Evolutionary conservation across 2,797 vertebrate species (phyloP).

Genomic region (Odontamblyopus lacepedii): DNA sequence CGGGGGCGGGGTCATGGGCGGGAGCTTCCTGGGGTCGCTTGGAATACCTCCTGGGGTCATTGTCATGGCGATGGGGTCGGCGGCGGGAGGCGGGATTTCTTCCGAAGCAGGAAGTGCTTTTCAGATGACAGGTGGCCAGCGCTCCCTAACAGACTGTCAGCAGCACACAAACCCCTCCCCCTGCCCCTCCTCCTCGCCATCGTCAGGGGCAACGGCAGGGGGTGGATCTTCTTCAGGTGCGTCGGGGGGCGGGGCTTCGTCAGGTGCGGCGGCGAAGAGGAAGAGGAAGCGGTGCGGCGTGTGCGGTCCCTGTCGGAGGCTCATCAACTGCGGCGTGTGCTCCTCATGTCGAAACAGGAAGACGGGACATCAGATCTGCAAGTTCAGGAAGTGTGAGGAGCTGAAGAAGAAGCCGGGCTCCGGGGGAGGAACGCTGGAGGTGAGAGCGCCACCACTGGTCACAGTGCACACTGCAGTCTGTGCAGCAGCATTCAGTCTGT

Average conservation of each 20-base stretch:
- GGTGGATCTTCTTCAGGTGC: constrained; percentile 49
- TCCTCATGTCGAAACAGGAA: constrained; percentile 92
- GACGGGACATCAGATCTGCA: constrained; percentile 96
- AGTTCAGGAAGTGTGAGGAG: constrained; percentile 87
- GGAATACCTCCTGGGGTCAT: constrained; percentile 92
- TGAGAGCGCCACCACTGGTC: constrained; percentile 39
- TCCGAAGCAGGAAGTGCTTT: constrained; percentile 85
- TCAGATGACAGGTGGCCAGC: constrained; percentile 83
- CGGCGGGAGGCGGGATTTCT: constrained; percentile 79
- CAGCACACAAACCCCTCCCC: constrained; percentile 84
- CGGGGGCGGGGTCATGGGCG: constrained; percentile 82
- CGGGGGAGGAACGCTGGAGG: constrained; percentile 65
- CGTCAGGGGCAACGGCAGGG: constrained; percentile 40
- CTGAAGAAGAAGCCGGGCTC: constrained; percentile 91
- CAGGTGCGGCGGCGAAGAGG: constrained; percentile 87
- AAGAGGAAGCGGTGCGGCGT: constrained; percentile 94
- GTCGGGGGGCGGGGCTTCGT: constrained; percentile 50
- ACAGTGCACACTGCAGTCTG: neutral
- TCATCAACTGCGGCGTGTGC: constrained; percentile 93
- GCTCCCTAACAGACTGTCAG: constrained; percentile 88
- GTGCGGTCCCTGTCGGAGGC: constrained; percentile 90
- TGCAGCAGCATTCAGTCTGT: neutral
- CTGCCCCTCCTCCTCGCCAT: constrained; percentile 70
- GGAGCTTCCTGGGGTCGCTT: constrained; percentile 88
- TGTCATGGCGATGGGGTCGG: constrained; percentile 88